phyloP scores from a whole-genome alignment of 2,113 vertebrate genomes.

The Muscicapa adusta region DNA sequence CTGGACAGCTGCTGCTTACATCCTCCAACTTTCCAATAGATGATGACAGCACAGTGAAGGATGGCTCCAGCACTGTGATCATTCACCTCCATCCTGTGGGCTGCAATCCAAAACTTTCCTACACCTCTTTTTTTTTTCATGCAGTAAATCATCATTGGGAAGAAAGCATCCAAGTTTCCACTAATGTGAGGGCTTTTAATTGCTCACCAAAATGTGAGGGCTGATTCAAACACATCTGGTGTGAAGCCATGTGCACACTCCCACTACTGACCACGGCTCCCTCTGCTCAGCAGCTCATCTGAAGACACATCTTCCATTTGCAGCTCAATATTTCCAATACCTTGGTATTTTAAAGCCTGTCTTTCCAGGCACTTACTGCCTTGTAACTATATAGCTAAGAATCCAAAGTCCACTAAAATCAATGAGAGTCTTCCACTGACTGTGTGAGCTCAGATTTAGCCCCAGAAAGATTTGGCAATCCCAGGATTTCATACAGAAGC shows the following conservation, averaged over 20 bases:
- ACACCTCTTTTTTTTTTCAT: neutral
- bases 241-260: accelerated
- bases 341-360: neutral
- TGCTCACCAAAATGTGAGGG: neutral
- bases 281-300: neutral
- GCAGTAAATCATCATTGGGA: neutral
- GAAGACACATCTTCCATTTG: neutral
- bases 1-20: constrained; percentile 50
- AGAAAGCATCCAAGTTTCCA: neutral
- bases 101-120: neutral
- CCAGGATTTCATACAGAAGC: neutral
- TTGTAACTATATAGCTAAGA: neutral
- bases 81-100: constrained; percentile 19
- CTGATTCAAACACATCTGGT: neutral
- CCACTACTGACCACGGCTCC: neutral
- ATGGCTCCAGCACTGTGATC: constrained; percentile 14
- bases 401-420: neutral
- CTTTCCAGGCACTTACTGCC: neutral
- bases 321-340: neutral
- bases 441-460: neutral
- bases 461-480: neutral
- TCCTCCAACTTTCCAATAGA: constrained; percentile 35
- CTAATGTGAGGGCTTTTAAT: neutral
- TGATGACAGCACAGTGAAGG: constrained; percentile 43
- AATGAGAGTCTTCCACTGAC: neutral